Evolutionary conservation across 2,888 invertebrate species (phyloP), one percentile per base, ranked within the genome.

Genomic region (Plemyria rubiginata): DNA sequence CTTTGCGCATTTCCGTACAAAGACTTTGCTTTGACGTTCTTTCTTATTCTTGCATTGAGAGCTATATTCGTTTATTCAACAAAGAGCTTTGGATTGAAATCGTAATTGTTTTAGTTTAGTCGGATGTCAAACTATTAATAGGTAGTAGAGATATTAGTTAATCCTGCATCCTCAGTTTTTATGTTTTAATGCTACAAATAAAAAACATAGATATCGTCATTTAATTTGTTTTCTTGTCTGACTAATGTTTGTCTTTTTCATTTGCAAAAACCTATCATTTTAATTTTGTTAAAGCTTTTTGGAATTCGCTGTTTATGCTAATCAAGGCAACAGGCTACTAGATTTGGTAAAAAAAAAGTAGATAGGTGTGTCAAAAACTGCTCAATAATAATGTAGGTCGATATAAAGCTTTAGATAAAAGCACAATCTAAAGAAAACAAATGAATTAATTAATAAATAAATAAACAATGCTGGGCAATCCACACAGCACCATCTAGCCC

Each of bases 41-140:
- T 38, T 59, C 54, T 54, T 49, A 49, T 49, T 50, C 45, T 46
- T 57, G n/a, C 40, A 54, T 50, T 22, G 56, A 38, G 51, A 38
- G 15, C 53, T 54, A 52, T 51, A 61, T 65, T 61, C 51, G 53
- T 59, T 65, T 65, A 54, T 53, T 55, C 51, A 55, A 56, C 59
- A 60, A 65, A 62, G 32, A 36, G 60, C 52, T 60, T 64, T 56
- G 60, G 49, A 52, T 53, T 54, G 36, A 49, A 43, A 36, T 28
- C 41, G 48, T 64, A 56, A 64, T 60, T 64, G 60, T 53, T 59
- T 59, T 59, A 55, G 58, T 59, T 54, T 16, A 38, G 36, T 38
- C 11, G 11, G 22, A 29, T 43, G 32, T 45, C 13, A 45, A 36
- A 52, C 51, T 54, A 40, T 48, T 32, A 52, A 49, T 32, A 13